Evolutionary conservation across 2,113 vertebrate species (phyloP).

Genomic region (Sisor rabdophorus): DNA sequence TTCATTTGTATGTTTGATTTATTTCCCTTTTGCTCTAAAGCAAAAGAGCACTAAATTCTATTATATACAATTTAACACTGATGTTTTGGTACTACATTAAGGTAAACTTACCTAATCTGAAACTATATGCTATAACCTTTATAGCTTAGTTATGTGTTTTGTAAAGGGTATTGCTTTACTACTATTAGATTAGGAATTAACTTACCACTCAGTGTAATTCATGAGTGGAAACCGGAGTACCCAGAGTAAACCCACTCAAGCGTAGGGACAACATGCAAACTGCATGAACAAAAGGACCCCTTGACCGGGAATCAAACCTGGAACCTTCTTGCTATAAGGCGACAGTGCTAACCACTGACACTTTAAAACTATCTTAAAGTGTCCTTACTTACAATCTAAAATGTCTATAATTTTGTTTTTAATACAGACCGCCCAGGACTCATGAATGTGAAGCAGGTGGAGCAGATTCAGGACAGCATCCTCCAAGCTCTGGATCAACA

Average conservation of each 20-base stretch:
- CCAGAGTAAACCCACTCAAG: no score
- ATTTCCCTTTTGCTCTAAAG: no score
- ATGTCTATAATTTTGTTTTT: not conserved
- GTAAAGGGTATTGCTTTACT: not conserved
- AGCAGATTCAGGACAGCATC: slow-evolving; percentile 95
- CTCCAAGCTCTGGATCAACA: slow-evolving; percentile 91
- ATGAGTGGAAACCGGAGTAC: no score
- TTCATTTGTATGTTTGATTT: not conserved
- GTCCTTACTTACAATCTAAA: not conserved
- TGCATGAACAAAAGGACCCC: no score
- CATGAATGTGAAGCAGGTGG: slow-evolving; percentile 92
- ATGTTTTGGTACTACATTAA: not conserved
- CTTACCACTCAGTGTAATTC: no score
- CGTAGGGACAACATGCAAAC: no score
- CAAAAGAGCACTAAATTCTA: no score
- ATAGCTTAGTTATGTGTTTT: not conserved
- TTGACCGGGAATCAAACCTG: no score
- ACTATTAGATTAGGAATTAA: no score
- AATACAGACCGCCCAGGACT: slow-evolving; percentile 89
- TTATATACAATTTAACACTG: not conserved
- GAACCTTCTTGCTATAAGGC: no score
- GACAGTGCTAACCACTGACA: no score
- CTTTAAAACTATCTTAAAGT: not conserved
- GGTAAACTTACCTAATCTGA: not conserved
- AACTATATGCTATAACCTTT: no score